Evolutionary conservation across 2,797 vertebrate genomes (phyloP).

Genomic region (Pseudochirops cupreus): DNA sequence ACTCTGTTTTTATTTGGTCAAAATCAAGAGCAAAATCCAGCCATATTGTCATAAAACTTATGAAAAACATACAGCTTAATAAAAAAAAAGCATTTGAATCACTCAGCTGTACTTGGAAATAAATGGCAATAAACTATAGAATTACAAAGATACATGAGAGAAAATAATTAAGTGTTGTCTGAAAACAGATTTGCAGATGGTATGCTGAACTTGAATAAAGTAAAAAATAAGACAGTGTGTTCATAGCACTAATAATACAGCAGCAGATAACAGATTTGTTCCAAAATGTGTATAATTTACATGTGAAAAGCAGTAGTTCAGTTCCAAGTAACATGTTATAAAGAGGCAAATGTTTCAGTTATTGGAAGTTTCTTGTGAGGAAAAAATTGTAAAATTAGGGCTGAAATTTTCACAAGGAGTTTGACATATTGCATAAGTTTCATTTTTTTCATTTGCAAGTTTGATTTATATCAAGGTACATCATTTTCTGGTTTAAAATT

Average conservation of each 20-base stretch:
- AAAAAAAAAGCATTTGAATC: neutral
- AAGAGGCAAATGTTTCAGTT: neutral
- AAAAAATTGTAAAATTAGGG: neutral
- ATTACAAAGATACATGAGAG: neutral
- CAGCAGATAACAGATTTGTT: constrained; percentile 29
- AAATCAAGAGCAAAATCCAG: constrained; percentile 11
- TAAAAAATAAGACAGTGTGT: neutral
- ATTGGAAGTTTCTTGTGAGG: neutral
- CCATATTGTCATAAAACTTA: constrained; percentile 1
- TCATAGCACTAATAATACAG: neutral
- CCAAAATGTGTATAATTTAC: constrained; percentile 13
- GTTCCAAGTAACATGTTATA: neutral
- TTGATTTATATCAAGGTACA: neutral
- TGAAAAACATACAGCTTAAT: constrained; percentile 17
- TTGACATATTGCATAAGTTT: neutral
- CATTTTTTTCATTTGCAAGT: neutral
- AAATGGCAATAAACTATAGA: neutral
- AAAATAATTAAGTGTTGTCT: neutral
- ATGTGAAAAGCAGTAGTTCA: neutral
- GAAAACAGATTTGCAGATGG: neutral
- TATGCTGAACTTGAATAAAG: constrained; percentile 34
- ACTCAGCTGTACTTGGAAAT: neutral
- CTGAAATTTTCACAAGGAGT: neutral
- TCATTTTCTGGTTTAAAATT: neutral
- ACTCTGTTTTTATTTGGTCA: neutral